Conservation (phyloP, 2,888 invertebrate species). For the Lasioglossum leucozonium region DNA sequence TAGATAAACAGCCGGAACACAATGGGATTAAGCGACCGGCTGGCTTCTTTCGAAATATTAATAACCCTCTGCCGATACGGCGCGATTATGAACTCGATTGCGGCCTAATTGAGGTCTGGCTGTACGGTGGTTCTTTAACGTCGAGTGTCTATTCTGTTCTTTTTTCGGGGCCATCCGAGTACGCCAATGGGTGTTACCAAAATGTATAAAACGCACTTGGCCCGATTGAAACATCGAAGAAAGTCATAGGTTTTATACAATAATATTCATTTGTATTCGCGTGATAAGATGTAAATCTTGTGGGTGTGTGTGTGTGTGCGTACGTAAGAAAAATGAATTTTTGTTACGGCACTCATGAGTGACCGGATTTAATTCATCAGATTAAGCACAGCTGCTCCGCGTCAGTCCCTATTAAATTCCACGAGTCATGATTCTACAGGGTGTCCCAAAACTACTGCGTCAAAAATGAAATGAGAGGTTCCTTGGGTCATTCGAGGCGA, state of each 20-base stretch:
- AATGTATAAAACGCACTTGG: not conserved
- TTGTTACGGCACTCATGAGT: not conserved
- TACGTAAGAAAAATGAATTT: not conserved
- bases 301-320: no score
- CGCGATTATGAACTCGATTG: not conserved
- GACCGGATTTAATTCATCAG: not conserved
- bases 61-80: constrained; percentile 11
- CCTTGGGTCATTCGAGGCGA: no score
- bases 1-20: constrained; percentile 49
- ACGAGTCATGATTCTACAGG: not conserved
- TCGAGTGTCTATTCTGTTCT: not conserved
- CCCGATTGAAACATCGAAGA: not conserved
- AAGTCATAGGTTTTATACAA: no score
- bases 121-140: not conserved
- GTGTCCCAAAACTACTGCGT: no score
- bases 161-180: not conserved
- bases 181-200: no score
- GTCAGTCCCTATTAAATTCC: not conserved
- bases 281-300: not conserved
- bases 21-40: constrained; percentile 51
- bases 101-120: not conserved
- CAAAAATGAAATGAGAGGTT: no score
- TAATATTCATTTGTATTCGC: no score
- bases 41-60: constrained; percentile 51
- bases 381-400: not conserved